Percentiles rank a stretch among this genome's conserved stretches.
Conservation (phyloP, 2,113 vertebrate genomes). For the Azemiops feae region DNA sequence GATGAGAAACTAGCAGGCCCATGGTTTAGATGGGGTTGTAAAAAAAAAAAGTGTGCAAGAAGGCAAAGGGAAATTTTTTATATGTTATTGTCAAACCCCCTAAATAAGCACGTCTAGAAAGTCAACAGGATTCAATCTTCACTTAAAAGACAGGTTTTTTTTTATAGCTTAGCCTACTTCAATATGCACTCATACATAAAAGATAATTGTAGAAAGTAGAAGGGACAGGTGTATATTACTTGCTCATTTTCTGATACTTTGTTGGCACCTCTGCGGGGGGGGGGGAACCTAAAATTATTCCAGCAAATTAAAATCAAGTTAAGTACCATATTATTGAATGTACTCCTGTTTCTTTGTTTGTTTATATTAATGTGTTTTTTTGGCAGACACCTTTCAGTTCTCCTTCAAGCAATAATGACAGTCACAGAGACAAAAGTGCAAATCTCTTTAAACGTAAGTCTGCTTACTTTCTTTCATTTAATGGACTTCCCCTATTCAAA, state of each 20-base stretch:
- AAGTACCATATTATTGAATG: constrained; percentile 10
- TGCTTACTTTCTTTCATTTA: background rate
- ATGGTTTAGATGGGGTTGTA: background rate
- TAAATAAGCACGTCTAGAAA: background rate
- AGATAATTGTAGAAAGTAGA: background rate
- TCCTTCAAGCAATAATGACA: constrained; percentile 62
- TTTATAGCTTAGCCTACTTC: background rate
- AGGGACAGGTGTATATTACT: background rate
- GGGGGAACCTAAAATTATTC: background rate
- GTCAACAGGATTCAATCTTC: background rate
- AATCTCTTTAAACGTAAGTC: constrained; percentile 68
- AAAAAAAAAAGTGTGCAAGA: background rate
- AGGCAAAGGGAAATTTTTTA: background rate
- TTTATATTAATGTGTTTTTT: constrained; percentile 22
- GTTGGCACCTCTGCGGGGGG: background rate
- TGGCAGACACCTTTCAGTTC: constrained; percentile 55
- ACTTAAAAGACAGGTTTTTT: background rate
- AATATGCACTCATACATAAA: background rate
- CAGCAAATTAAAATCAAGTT: background rate
- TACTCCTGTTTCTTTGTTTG: background rate
- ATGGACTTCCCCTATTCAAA: background rate
- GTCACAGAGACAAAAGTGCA: constrained; percentile 57
- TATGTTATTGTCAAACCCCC: background rate
- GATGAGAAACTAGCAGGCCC: background rate
- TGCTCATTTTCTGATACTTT: background rate